These are phyloP conservation scores for Drosophila mettleri DNA, from an alignment of 2,888 invertebrate species.

Conservation along the genomic window DNA sequence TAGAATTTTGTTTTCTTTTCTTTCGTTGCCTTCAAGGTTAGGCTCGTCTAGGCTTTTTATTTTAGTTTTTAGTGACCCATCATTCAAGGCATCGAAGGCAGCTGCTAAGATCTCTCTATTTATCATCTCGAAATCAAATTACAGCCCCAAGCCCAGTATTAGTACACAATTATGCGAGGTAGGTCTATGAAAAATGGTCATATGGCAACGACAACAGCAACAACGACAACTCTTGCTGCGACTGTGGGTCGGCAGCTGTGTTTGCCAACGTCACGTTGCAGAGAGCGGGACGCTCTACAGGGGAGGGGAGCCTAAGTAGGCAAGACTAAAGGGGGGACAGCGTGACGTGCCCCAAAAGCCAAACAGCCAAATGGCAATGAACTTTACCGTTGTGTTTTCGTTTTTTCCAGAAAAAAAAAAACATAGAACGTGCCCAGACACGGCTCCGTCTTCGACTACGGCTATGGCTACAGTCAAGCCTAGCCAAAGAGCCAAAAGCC, in stretches of 20 bases:
- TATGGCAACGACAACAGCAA: slow-evolving; percentile 45
- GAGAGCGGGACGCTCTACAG: background rate
- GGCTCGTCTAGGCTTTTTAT: slow-evolving; percentile 30
- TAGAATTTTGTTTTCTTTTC: slow-evolving; percentile 4
- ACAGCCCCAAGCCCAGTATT: slow-evolving; percentile 25
- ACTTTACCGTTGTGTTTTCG: slow-evolving; percentile 74
- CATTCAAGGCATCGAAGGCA: slow-evolving; percentile 37
- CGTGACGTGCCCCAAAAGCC: slow-evolving; percentile 60
- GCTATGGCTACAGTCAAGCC: slow-evolving; percentile 20
- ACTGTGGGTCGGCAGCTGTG: slow-evolving; percentile 71
- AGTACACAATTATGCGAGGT: slow-evolving; percentile 28
- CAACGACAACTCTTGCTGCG: slow-evolving; percentile 26
- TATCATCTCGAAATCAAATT: slow-evolving; percentile 62
- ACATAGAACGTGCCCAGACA: slow-evolving; percentile 54
- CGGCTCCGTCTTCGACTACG: slow-evolving; percentile 9
- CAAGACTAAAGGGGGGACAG: slow-evolving; percentile 8
- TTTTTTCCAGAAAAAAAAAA: slow-evolving; percentile 39
- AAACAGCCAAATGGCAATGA: slow-evolving; percentile 77
- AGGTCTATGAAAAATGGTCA: slow-evolving; percentile 70
- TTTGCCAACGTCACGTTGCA: slow-evolving; percentile 60
- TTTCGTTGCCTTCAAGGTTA: slow-evolving; percentile 50
- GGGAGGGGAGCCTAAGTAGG: slow-evolving; percentile 1
- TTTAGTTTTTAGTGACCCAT: slow-evolving; percentile 36
- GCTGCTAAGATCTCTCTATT: slow-evolving; percentile 47
- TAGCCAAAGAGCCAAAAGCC: slow-evolving; percentile 22